phyloP scores from a whole-genome alignment of 2,113 vertebrate genomes.

The Callithrix jacchus region DNA sequence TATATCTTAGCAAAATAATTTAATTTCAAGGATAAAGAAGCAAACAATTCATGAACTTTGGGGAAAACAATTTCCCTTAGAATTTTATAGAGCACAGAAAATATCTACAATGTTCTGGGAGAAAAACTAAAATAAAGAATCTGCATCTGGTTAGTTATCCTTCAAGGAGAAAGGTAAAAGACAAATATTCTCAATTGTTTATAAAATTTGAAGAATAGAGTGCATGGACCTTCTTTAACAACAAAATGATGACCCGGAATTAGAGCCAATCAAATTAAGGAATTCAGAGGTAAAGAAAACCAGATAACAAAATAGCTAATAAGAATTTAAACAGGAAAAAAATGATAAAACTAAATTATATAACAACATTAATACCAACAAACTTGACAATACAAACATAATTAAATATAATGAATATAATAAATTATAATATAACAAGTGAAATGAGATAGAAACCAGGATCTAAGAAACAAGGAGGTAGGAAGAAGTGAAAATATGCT shows the following conservation, averaged over 20 bases:
- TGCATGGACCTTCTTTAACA: not conserved
- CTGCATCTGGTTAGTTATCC: not conserved
- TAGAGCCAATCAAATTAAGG: not conserved
- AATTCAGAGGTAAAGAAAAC: not conserved
- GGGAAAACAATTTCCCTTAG: not conserved
- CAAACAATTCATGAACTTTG: not conserved
- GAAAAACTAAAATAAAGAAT: not conserved
- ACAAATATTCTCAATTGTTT: not conserved
- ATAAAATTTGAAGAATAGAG: not conserved
- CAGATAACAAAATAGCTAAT: not conserved
- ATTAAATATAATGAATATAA: not conserved
- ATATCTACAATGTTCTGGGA: not conserved
- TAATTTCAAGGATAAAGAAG: not conserved
- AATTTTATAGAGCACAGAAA: not conserved
- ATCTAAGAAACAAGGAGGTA: not conserved
- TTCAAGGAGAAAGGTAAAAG: not conserved
- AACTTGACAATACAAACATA: not conserved
- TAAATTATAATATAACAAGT: not conserved
- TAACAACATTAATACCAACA: constrained; percentile 21
- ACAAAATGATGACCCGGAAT: not conserved
- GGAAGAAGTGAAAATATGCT: not conserved
- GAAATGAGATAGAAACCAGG: not conserved
- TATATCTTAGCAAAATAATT: not conserved
- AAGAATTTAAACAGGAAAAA: not conserved
- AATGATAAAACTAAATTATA: not conserved